Evolutionary conservation across 2,797 vertebrate genomes (phyloP), one percentile per base, ranked within the genome.

Genomic region (Arnoldichthys spilopterus): DNA sequence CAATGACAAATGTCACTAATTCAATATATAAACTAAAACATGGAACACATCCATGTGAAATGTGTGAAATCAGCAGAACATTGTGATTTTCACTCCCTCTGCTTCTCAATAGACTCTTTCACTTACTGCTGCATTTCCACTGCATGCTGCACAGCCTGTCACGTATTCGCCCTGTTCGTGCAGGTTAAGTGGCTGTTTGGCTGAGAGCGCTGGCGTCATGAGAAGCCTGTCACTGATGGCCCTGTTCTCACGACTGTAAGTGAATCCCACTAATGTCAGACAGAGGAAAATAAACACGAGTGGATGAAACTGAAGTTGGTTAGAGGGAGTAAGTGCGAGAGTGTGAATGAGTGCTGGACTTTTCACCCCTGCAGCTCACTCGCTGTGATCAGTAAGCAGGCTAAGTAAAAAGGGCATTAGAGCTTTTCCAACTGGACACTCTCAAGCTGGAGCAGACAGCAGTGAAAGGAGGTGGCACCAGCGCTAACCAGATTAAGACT

Each of bases 401-500:
- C 37, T 74, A 82, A 82, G 76, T 74, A 49, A 75, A 28, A 6
- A 51, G 54, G 80, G 72, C 80, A 82, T 74, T 56, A 43, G 24
- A 76, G 45, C 18, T 1, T 13, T 72, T 47, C 45, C 40, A 77
- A 37, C 51, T 62, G 69, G 61, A 53, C 49, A 22, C 61, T 70
- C 74, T 59, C 13, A 63, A 56, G 64, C 64, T 82, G 45, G 1
- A 37, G 77, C 54, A 68, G 80, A 82, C 75, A 74, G 75, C 53
- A 22, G 64, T 71, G 53, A 63, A 45, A 34, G 22, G 49, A 43
- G 28, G 64, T 30, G 80, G 76, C 80, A 82, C 80, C 80, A 74
- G 76, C 7, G 20, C 51, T 82, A 71, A 82, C 72, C 71, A 77
- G 37, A 71, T 82, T 77, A 77, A 54, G 73, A 68, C 74, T 69